Evolutionary conservation across 2,113 vertebrate species (phyloP).

Genomic region (Psophia crepitans): DNA sequence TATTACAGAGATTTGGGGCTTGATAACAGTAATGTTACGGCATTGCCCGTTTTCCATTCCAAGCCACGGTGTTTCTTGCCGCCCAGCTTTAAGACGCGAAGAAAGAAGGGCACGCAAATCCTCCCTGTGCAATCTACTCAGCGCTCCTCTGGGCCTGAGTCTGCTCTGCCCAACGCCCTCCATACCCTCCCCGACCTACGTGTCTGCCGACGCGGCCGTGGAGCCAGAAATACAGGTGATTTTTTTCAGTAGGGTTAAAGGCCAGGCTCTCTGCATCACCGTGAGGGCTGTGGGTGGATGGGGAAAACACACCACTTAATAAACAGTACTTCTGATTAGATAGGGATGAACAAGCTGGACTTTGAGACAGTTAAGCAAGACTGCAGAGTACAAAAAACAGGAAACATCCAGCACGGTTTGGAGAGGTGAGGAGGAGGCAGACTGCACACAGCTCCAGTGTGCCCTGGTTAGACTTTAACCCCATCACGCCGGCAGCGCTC

Average conservation of each 20-base stretch:
- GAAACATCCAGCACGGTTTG: neutral
- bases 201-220: neutral
- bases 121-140: neutral
- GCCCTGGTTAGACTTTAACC: neutral
- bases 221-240: neutral
- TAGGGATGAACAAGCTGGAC: slow-evolving; percentile 66
- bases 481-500: neutral
- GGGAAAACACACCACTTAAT: slow-evolving; percentile 48
- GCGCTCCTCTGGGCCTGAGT: neutral
- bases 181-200: accelerated
- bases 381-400: slow-evolving; percentile 49
- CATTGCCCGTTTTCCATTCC: neutral
- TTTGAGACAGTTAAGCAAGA: slow-evolving; percentile 75
- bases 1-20: neutral
- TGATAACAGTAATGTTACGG: neutral
- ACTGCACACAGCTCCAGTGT: neutral
- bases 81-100: neutral
- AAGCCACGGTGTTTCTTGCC: neutral
- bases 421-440: neutral
- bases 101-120: neutral
- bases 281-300: neutral
- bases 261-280: neutral
- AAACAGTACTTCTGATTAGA: slow-evolving; percentile 71
- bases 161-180: neutral
- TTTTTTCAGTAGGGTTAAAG: neutral